phyloP scores from a whole-genome alignment of 2,113 vertebrate species.

The Apus apus region DNA sequence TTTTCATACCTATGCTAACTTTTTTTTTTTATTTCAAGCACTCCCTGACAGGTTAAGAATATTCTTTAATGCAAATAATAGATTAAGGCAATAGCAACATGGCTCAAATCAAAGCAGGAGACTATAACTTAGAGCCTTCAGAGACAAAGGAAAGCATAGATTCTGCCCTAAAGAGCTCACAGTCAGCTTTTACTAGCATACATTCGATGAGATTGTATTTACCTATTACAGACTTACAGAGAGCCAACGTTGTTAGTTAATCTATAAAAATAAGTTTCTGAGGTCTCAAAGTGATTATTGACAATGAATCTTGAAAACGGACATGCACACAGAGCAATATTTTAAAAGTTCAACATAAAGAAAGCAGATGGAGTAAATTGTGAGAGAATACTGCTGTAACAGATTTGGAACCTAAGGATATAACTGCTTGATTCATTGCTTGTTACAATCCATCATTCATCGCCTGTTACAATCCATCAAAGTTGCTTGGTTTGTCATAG shows the following conservation, averaged over 20 bases:
- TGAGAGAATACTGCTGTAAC: background rate
- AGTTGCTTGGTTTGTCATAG: background rate
- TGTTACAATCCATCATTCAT: background rate
- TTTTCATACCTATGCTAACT: background rate
- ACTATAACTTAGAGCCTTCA: background rate
- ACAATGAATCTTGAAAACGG: background rate
- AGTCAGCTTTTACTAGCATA: background rate
- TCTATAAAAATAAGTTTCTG: background rate
- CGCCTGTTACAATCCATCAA: background rate
- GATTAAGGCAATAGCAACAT: background rate
- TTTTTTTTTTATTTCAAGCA: background rate
- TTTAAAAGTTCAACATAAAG: background rate
- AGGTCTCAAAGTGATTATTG: background rate
- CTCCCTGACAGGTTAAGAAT: background rate
- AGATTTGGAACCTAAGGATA: background rate
- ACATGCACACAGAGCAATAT: background rate
- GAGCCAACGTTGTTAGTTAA: background rate
- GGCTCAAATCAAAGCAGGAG: background rate
- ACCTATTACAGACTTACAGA: background rate
- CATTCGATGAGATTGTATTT: background rate
- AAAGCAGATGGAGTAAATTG: background rate
- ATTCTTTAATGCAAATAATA: background rate
- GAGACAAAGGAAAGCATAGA: background rate
- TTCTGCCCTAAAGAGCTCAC: background rate
- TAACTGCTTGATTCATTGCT: background rate